Evolutionary conservation across 2,888 invertebrate genomes (phyloP).

Genomic region (Euplagia quadripunctaria): DNA sequence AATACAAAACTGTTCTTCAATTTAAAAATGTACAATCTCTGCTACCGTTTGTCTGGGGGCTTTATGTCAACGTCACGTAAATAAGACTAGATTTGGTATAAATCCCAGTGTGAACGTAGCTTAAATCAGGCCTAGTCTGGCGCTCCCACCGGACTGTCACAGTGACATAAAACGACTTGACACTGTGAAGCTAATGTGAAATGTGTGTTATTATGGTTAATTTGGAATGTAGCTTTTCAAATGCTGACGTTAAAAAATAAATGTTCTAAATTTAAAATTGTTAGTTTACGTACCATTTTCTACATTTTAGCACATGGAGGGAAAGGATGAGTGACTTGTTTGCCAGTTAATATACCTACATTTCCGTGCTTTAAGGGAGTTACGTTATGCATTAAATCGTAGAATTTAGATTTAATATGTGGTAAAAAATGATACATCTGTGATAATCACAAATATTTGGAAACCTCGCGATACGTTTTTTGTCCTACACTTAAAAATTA

Average conservation of each 20-base stretch:
- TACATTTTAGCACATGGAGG: neutral
- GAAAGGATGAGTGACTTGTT: neutral
- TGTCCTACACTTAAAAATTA: neutral
- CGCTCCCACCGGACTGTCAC: slow-evolving; percentile 19
- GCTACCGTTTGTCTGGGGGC: neutral
- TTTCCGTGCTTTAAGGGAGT: no score
- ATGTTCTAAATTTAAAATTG: neutral
- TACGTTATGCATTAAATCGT: no score
- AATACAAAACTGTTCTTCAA: neutral
- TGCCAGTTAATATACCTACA: neutral
- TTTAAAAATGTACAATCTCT: neutral
- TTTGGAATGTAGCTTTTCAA: neutral
- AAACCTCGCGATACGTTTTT: neutral
- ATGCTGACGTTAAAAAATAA: neutral
- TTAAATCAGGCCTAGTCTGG: slow-evolving; percentile 17
- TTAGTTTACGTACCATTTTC: neutral
- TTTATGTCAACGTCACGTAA: slow-evolving; percentile 6
- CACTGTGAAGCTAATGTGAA: slow-evolving; percentile 24
- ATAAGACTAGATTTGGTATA: slow-evolving; percentile 12
- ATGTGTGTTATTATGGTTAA: slow-evolving; percentile 9
- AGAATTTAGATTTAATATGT: no score
- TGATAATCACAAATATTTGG: neutral
- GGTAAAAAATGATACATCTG: neutral
- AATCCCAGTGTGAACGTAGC: slow-evolving; percentile 16
- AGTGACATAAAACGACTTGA: slow-evolving; percentile 23